A percentile compares a stretch with the other conserved stretches of the same genome.
Evolutionary conservation across 1,140 invertebrate species (phyloP).

Genomic region (Orius laevigatus): DNA sequence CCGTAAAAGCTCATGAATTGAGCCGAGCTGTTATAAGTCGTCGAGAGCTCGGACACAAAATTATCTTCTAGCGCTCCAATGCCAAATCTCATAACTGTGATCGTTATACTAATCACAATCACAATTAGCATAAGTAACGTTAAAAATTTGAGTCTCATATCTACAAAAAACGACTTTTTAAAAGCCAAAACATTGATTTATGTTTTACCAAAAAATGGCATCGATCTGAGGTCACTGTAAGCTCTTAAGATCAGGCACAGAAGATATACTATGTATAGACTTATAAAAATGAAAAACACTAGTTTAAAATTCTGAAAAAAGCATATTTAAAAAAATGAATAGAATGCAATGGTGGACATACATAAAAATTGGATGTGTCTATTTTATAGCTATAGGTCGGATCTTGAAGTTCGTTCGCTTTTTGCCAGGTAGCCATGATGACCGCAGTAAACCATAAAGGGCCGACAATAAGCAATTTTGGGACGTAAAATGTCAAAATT

Average conservation of each 20-base stretch:
- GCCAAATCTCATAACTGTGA: constrained; percentile 71
- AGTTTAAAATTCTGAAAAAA: constrained; percentile 60
- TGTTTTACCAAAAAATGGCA: constrained; percentile 87
- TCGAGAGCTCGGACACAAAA: constrained; percentile 73
- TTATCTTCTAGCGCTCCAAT: constrained; percentile 80
- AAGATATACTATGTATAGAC: constrained; percentile 73
- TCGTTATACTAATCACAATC: constrained; percentile 53
- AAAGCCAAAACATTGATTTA: not conserved
- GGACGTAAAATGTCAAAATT: constrained; percentile 74
- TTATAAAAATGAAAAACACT: constrained; percentile 73
- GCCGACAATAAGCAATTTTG: constrained; percentile 76
- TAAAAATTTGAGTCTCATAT: constrained; percentile 79
- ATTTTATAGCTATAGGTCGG: constrained; percentile 84
- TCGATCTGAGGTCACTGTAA: constrained; percentile 83
- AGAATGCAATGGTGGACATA: constrained; percentile 30
- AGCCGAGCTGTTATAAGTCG: constrained; percentile 74
- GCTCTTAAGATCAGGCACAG: constrained; percentile 69
- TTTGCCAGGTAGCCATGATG: constrained; percentile 74
- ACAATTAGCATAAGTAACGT: constrained; percentile 75
- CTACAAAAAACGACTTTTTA: constrained; percentile 34
- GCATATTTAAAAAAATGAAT: constrained; percentile 3
- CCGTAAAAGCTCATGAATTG: constrained; percentile 92
- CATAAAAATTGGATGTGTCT: constrained; percentile 76
- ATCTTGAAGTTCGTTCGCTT: constrained; percentile 73
- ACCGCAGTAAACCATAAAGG: constrained; percentile 75